Evolutionary conservation across 1,140 invertebrate species (phyloP), one percentile per base, ranked within the genome.

Genomic region (Pachyrhynchus sulphureomaculatus): DNA sequence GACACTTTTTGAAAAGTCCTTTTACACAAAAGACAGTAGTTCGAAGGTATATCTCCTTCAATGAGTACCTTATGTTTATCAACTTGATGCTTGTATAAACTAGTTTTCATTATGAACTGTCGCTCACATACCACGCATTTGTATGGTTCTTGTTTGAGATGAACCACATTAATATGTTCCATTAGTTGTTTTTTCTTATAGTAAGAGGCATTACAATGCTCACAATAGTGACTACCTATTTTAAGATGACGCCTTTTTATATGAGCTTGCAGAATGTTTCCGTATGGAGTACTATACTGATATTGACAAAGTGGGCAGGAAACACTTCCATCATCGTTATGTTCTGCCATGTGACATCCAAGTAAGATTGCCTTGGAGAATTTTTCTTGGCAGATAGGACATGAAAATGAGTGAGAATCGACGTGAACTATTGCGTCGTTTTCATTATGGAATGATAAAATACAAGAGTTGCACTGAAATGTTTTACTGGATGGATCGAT

Each of bases 261-360:
- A 10, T 53, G 51, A 21, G 20, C 33, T 20, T 53, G 33, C 13
- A 53, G 51, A 8, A 24, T 53, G 5, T 26, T 39, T 21, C 34
- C 51, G 34, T 24, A 23, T 0, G 34, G 34, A 29, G 51, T 39
- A 4, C 33, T 53, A 15, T 37, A 53, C 24, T 29, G n/a, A 29
- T 49, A 23, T 10, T 41, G 13, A 26, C 51, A 53, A 8, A 53
- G 34, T 4, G 51, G 51, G 21, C 51, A 53, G 5, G 34, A 36
- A 2, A 39, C 33, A 18, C 21, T 80, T 1, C 24, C 18, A 20
- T 36, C 51, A 10, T 26, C 10, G 42, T 56, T 45, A n/a, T 42
- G 53, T 17, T 44, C 53, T 4, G 53, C 53, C 37, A 56, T 56
- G 33, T 44, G 41, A 10, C 53, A 56, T 15, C 36, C 36, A 0